Conservation (phyloP, 2,888 invertebrate species). For the Atherix ibis region DNA sequence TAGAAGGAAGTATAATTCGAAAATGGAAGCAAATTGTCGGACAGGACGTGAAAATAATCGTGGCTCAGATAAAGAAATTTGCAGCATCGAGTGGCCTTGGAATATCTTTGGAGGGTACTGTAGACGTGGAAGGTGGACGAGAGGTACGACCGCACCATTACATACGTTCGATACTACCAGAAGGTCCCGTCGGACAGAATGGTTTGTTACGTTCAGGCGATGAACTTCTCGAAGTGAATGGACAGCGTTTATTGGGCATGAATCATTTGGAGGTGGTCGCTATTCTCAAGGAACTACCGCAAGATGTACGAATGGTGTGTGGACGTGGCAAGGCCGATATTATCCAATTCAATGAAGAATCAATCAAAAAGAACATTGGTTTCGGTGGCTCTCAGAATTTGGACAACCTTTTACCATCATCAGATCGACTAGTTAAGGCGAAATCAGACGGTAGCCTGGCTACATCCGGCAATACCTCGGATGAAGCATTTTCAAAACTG, state of each 20-base stretch:
- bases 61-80: conserved; percentile 71
- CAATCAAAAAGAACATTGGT: conserved; percentile 15
- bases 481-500: conserved; percentile 44
- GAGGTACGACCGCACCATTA: conserved; percentile 98
- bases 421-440: conserved; percentile 67
- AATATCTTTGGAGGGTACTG: conserved; percentile 94
- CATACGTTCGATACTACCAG: conserved; percentile 85
- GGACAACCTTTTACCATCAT: conserved; percentile 38
- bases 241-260: conserved; percentile 72
- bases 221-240: conserved; percentile 89
- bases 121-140: conserved; percentile 91
- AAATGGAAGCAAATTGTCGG: conserved; percentile 76
- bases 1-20: conserved; percentile 60
- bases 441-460: conserved; percentile 82
- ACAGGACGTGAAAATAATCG: conserved; percentile 56
- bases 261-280: conserved; percentile 90
- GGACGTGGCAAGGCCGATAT: conserved; percentile 42
- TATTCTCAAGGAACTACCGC: conserved; percentile 79
- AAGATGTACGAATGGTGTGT: conserved; percentile 82
- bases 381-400: conserved; percentile 46
- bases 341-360: conserved; percentile 30
- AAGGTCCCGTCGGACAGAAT: conserved; percentile 93
- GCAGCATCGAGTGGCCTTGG: conserved; percentile 88
- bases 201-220: conserved; percentile 82
- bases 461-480: conserved; percentile 44